Evolutionary conservation across 2,797 vertebrate genomes (phyloP), one percentile per base, ranked within the genome.

Genomic region (Orestias chungarensis): DNA sequence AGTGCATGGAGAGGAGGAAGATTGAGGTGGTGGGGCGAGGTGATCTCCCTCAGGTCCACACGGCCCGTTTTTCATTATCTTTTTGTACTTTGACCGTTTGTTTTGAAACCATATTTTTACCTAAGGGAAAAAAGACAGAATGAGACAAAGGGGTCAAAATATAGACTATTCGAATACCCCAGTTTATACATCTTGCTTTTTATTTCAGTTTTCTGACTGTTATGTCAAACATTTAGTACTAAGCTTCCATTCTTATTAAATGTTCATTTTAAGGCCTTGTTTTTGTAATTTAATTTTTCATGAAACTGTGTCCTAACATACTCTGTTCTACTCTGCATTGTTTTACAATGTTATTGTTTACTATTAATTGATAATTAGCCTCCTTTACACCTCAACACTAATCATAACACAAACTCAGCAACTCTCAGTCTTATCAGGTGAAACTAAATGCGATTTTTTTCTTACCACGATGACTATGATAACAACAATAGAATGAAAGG

Each of bases 61-160:
- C 0, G 95, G 93, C 72, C 96, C 96, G 6, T 96, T 96, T 88
- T 97, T 98, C 95, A 97, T 93, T 71, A 97, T 95, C 92, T 98
- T 99, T 93, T 99, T 98, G 91, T 96, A 98, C 88, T 98, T 98
- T 86, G 97, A 98, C 23, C 96, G 93, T 69, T 98, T 98, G 92
- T 99, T 98, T 89, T 98, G 96, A 91, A 98, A 98, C 97, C 97
- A 98, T 88, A 98, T 98, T 90, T 98, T 98, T 31, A 98, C 97
- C 97, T 98, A 74, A 6, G 68, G 43, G 64, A 3, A 54, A 29
- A 57, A 6, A 43, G 42, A 62, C 8, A 40, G 35, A 23, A 12
- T 42, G 35, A 62, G 59, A 62, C 23, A 18, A 23, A 35, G 10
- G 35, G 11, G 14, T 59, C 23, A 35, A 59, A 23, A 59, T 23